Percentiles rank a stretch among this genome's conserved stretches.
These are phyloP conservation scores for Sceloporus undulatus DNA, from an alignment of 2,113 vertebrate species.

Conservation along the genomic window DNA sequence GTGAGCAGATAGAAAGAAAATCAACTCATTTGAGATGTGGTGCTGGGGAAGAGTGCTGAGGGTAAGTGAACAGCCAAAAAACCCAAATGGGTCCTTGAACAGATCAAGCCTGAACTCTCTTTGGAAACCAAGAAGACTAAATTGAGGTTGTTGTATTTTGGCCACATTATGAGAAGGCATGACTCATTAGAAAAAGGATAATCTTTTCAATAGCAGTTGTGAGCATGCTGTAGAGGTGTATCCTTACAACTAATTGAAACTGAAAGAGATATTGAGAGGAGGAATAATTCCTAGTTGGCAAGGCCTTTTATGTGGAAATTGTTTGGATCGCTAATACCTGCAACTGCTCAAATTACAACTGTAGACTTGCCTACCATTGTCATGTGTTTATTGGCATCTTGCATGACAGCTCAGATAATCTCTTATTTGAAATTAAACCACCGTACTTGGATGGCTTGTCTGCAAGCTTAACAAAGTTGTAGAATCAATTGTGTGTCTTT, in stretches of 20 bases:
- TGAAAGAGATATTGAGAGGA: not conserved
- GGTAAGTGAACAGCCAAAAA: too few relatives aligned
- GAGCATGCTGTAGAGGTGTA: too few relatives aligned
- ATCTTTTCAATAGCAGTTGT: not conserved
- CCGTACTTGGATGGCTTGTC: not conserved
- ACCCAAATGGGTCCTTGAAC: too few relatives aligned
- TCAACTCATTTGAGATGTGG: too few relatives aligned
- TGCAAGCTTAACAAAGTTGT: not conserved
- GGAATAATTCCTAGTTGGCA: not conserved
- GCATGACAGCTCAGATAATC: not conserved
- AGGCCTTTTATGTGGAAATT: not conserved
- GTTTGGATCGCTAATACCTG: not conserved
- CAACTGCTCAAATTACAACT: not conserved
- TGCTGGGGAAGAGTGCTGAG: too few relatives aligned
- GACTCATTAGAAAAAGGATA: not conserved
- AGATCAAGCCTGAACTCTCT: too few relatives aligned
- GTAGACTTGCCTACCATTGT: not conserved
- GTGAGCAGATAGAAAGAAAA: too few relatives aligned
- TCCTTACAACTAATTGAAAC: constrained; percentile 13
- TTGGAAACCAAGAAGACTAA: too few relatives aligned
- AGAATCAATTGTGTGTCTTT: not conserved
- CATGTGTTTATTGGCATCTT: not conserved
- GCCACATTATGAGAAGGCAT: too few relatives aligned
- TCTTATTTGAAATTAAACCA: not conserved
- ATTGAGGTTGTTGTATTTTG: too few relatives aligned